These are phyloP conservation scores for Temnopleurus reevesii DNA, from an alignment of 53 echinoderm and acorn worm genomes.

Conservation along the genomic window DNA sequence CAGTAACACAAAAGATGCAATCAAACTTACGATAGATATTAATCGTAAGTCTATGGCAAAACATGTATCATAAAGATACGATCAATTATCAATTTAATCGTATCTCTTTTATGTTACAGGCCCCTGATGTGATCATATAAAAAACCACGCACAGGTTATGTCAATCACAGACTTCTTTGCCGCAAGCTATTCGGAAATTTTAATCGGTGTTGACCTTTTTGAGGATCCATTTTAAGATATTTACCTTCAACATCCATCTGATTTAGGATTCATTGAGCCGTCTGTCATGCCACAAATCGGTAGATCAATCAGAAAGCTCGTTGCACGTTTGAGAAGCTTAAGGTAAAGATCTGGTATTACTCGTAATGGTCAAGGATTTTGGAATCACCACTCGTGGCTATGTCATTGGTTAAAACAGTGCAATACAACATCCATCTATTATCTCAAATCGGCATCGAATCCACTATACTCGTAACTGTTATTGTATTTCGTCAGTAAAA, in stretches of 20 bases:
- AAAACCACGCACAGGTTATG: neutral
- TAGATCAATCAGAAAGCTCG: neutral
- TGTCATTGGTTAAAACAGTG: neutral
- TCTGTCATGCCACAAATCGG: neutral
- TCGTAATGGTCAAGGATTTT: neutral
- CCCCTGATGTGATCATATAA: neutral
- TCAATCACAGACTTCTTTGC: neutral
- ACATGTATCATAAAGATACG: too few relatives aligned
- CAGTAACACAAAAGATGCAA: too few relatives aligned
- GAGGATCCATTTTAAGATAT: neutral
- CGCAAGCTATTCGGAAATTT: neutral
- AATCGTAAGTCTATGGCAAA: too few relatives aligned
- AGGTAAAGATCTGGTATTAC: neutral
- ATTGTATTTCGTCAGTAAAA: too few relatives aligned
- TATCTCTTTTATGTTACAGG: too few relatives aligned
- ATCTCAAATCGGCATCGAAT: too few relatives aligned
- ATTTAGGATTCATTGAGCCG: neutral
- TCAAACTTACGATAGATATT: too few relatives aligned
- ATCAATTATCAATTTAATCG: too few relatives aligned
- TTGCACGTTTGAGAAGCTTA: neutral
- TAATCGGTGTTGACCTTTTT: conserved; percentile 30
- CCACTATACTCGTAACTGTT: too few relatives aligned
- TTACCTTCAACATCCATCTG: neutral
- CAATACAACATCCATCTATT: neutral
- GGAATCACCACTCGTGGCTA: too few relatives aligned